phyloP scores from a whole-genome alignment of 2,113 vertebrate species.

The Corythaeola cristata region DNA sequence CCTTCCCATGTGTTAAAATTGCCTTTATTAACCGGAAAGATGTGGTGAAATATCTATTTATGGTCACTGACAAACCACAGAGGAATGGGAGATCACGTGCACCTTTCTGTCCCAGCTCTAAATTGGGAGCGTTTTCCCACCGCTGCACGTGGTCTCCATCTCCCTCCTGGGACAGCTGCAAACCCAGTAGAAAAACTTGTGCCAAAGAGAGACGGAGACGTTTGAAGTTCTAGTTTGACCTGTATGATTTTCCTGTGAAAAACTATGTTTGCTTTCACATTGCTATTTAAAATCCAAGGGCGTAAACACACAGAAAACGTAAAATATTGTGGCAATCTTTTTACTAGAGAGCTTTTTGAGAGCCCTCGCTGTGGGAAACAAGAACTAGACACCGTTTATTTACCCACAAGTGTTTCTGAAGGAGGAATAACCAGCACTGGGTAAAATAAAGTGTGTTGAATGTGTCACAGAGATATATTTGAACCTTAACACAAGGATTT shows the following conservation, averaged over 20 bases:
- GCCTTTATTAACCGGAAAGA: neutral
- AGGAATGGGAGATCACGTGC: neutral
- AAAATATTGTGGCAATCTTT: neutral
- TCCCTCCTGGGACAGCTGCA: neutral
- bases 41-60: neutral
- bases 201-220: neutral
- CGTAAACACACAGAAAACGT: neutral
- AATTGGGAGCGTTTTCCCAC: neutral
- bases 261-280: neutral
- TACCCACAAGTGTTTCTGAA: neutral
- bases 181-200: neutral
- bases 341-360: neutral
- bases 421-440: neutral
- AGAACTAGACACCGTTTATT: neutral
- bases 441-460: neutral
- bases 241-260: neutral
- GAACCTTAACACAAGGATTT: neutral
- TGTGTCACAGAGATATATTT: neutral
- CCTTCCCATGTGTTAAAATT: neutral
- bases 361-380: neutral
- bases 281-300: neutral
- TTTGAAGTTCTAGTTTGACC: neutral
- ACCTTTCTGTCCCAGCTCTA: neutral
- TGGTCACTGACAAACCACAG: neutral
- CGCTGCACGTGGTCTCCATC: fast-evolving